These are phyloP conservation scores for Cottoperca gobio DNA, from an alignment of 2,797 vertebrate genomes.

Conservation along the genomic window DNA sequence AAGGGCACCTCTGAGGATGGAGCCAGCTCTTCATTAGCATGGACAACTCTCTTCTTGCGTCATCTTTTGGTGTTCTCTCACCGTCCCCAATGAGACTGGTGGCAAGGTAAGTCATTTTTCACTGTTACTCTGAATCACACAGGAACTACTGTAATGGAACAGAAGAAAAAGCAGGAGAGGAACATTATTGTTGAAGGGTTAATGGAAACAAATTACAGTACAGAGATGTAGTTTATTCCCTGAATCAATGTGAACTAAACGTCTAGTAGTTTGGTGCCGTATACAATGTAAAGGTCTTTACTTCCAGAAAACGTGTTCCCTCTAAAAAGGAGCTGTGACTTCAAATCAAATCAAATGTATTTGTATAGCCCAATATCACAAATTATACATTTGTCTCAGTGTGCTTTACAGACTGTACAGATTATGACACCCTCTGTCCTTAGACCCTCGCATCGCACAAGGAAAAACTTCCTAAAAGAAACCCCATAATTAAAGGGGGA, in stretches of 20 bases:
- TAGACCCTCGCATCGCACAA: no score
- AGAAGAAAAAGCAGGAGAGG: constrained; percentile 18
- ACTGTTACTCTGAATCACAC: constrained; percentile 38
- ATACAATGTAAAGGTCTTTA: background rate
- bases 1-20: constrained; percentile 34
- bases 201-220: constrained; percentile 31
- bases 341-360: no score
- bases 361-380: no score
- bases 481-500: no score
- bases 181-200: constrained; percentile 11
- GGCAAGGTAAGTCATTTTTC: constrained; percentile 56
- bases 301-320: background rate
- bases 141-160: constrained; percentile 20
- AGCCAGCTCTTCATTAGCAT: constrained; percentile 60
- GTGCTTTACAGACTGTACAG: no score
- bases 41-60: constrained; percentile 48
- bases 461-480: no score
- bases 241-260: background rate
- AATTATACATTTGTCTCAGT: no score
- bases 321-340: background rate
- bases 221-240: constrained; percentile 4
- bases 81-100: constrained; percentile 26
- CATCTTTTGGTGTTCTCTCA: constrained; percentile 1
- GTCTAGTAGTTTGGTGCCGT: background rate
- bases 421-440: no score